phyloP scores from a whole-genome alignment of 2,113 vertebrate genomes.

The Carassius gibelio region DNA sequence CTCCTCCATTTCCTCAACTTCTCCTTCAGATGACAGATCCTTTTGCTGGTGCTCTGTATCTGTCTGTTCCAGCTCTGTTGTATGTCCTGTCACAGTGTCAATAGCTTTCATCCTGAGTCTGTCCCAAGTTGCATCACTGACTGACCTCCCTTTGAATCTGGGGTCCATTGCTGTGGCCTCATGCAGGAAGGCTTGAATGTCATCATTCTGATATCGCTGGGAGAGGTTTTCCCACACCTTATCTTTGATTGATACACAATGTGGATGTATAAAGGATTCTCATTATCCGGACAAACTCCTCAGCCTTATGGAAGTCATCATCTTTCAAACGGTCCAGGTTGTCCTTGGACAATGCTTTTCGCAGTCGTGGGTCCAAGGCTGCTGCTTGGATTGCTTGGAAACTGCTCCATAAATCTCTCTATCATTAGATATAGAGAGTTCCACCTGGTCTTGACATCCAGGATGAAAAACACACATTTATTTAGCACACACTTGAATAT shows the following conservation, averaged over 20 bases:
- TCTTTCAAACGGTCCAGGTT: not conserved
- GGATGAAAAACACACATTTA: slow-evolving; percentile 3
- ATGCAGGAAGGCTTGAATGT: slow-evolving; percentile 1
- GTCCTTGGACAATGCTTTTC: not conserved
- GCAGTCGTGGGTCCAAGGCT: slow-evolving; percentile 5
- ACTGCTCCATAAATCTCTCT: slow-evolving; percentile 1
- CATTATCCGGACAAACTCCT: not conserved
- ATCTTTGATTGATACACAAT: not conserved
- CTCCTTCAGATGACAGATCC: too few relatives aligned
- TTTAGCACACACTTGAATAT: not conserved
- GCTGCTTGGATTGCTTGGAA: slow-evolving; percentile 8
- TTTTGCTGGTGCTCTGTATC: not conserved
- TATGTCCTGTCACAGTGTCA: not conserved
- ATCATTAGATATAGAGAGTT: not conserved
- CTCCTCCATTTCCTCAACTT: too few relatives aligned
- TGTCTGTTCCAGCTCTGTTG: not conserved
- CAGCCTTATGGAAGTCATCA: slow-evolving; percentile 11
- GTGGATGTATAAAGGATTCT: not conserved
- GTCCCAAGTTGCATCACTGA: not conserved
- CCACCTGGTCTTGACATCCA: not conserved
- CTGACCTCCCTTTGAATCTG: not conserved
- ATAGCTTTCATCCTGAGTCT: not conserved
- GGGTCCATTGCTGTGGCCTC: not conserved
- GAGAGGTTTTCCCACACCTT: not conserved
- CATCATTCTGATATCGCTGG: not conserved